Evolutionary conservation across 2,888 invertebrate species (phyloP), one percentile per base, ranked within the genome.

Genomic region (Polyommatus icarus): DNA sequence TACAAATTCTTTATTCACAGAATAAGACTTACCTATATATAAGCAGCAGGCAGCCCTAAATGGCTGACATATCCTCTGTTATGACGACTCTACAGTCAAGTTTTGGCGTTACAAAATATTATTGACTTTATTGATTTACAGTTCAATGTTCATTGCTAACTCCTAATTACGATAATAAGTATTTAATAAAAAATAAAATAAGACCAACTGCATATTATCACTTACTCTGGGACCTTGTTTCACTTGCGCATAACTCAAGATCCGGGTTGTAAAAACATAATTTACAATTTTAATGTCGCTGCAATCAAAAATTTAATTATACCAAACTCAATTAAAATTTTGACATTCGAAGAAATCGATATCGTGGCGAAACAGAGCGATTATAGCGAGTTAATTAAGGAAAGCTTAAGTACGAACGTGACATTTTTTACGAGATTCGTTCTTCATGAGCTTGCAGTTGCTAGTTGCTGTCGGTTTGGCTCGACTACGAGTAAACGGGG

Each of bases 401-500:
- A 61, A 61, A 54, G 40, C 59, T 77, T 80, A 79, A 77, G 77
- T 78, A 78, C 78, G 78, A 80, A 81, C 79, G 79, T 78, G 76
- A 77, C 87, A 88, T 86, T 85, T 89, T 89, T 89, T 87, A 87
- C 90, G 88, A 85, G 86, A 78, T 80, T 83, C 81, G 85, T 89
- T 87, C 86, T 88, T 90, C 29, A 6, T 7, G 90, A 90, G 46
- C 40, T 10, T 40, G 40, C 46, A 46, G 46, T 46, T 10, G 10
- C 10, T 46, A 54, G 15, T 15, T 50, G 50, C 50, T 50, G 50
- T 50, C 3, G 15, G 12, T 15, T 50, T 50, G 4, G 50, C 4
- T 50, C 50, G 15, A n/a, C n/a, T n/a, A n/a, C n/a, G n/a, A n/a
- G n/a, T n/a, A n/a, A n/a, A n/a, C n/a, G n/a, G n/a, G n/a, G n/a